Conservation (phyloP, 2,113 vertebrate species). For the Notarius quadriscutis region DNA sequence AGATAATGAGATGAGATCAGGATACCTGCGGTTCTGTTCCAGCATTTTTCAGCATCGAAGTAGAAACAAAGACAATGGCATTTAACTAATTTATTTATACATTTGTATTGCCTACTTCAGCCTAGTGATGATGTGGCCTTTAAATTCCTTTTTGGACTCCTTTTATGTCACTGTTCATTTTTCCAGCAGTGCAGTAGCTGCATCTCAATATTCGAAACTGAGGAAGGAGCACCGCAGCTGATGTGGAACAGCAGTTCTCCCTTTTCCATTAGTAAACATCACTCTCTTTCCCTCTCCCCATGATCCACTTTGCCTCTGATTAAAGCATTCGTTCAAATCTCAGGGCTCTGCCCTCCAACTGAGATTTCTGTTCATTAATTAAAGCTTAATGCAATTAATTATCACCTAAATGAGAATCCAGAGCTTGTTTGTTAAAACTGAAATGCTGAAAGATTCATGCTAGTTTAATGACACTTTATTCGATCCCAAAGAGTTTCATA, state of each 20-base stretch:
- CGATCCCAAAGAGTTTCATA: conserved; percentile 7
- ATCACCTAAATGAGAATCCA: conserved; percentile 55
- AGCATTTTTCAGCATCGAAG: not conserved
- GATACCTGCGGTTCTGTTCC: too few relatives aligned
- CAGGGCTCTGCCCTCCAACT: conserved; percentile 56
- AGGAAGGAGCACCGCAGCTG: conserved; percentile 3
- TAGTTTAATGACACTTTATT: conserved; percentile 38
- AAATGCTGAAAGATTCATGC: conserved; percentile 43
- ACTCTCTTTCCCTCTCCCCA: conserved; percentile 38
- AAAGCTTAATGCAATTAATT: conserved; percentile 60
- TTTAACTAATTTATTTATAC: not conserved
- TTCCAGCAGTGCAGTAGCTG: conserved; percentile 13
- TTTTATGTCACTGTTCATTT: conserved; percentile 23
- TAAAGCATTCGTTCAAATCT: conserved; percentile 57
- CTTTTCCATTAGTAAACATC: conserved; percentile 46
- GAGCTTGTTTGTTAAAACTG: conserved; percentile 53
- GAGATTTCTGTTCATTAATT: conserved; percentile 61
- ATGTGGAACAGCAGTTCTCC: conserved; percentile 32
- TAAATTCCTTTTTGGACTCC: not conserved
- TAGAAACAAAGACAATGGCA: not conserved
- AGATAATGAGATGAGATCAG: not conserved
- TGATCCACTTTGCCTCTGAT: conserved; percentile 56
- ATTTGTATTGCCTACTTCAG: not conserved
- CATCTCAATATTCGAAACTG: not conserved
- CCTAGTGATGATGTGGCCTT: not conserved